Conservation (phyloP, 2,113 vertebrate species). For the Chamaetylas fuelleborni region DNA sequence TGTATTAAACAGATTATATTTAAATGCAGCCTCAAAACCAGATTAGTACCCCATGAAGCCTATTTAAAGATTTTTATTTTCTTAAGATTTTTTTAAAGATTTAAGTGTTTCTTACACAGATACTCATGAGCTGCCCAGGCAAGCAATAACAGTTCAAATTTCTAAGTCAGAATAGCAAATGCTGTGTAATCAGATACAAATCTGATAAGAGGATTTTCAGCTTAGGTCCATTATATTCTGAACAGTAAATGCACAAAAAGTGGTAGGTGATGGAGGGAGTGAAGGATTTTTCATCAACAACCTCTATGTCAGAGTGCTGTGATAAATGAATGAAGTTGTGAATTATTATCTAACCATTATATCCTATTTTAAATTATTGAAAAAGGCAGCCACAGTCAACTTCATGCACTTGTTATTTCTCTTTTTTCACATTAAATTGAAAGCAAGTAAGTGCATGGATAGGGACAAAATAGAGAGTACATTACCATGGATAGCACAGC, state of each 20-base stretch:
- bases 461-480: not conserved
- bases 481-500: not conserved
- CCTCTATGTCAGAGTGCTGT: not conserved
- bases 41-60: not conserved
- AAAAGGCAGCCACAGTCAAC: not conserved
- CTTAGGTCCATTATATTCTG: not conserved
- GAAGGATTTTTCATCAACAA: not conserved
- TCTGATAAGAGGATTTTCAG: not conserved
- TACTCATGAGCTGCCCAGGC: not conserved
- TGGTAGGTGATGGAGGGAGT: not conserved
- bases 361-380: not conserved
- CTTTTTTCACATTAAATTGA: not conserved
- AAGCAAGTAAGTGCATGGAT: not conserved
- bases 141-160: not conserved
- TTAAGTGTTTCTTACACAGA: not conserved
- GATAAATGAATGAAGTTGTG: not conserved
- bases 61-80: not conserved
- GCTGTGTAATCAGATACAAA: not conserved
- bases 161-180: not conserved
- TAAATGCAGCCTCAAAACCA: not conserved
- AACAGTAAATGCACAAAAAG: not conserved
- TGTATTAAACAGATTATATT: not conserved
- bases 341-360: not conserved
- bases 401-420: not conserved
- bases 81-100: not conserved